Evolutionary conservation across 2,888 invertebrate species (phyloP).

Genomic region (Gnatocerus cornutus): DNA sequence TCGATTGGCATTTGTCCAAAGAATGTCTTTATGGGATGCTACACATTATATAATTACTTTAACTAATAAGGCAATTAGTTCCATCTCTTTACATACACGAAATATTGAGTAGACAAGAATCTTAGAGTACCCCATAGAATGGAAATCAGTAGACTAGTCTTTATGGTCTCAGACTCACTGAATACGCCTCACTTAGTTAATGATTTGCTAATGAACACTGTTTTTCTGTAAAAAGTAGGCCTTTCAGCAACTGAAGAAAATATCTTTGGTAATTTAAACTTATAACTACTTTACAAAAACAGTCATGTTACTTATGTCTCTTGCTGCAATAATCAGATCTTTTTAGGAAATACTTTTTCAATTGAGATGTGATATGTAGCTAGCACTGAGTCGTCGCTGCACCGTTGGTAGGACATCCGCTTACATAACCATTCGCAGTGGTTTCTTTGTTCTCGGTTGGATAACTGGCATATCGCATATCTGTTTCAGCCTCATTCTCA

Average conservation of each 20-base stretch:
- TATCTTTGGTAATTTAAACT: constrained; percentile 70
- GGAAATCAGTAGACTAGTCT: constrained; percentile 59
- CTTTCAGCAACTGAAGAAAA: constrained; percentile 49
- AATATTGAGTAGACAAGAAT: constrained; percentile 58
- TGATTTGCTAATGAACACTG: constrained; percentile 61
- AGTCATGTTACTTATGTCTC: constrained; percentile 55
- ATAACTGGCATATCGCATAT: constrained; percentile 66
- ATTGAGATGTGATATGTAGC: constrained; percentile 61
- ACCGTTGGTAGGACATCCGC: constrained; percentile 66
- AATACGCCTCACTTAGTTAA: constrained; percentile 54
- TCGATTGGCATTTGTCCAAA: constrained; percentile 57
- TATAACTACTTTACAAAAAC: constrained; percentile 60
- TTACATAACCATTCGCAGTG: constrained; percentile 68
- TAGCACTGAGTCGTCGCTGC: constrained; percentile 67
- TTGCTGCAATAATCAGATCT: constrained; percentile 61
- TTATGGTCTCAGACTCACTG: constrained; percentile 54
- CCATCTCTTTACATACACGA: constrained; percentile 54
- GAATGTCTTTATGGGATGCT: constrained; percentile 57
- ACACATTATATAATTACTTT: constrained; percentile 56
- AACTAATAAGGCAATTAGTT: constrained; percentile 65
- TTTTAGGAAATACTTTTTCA: constrained; percentile 54
- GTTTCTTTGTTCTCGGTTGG: constrained; percentile 62
- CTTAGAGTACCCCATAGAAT: constrained; percentile 58
- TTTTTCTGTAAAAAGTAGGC: constrained; percentile 51
- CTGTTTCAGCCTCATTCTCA: constrained; percentile 58